Percentiles rank a stretch among this genome's conserved stretches.
Conservation (phyloP, 2,797 vertebrate species). For the Lophius americanus region DNA sequence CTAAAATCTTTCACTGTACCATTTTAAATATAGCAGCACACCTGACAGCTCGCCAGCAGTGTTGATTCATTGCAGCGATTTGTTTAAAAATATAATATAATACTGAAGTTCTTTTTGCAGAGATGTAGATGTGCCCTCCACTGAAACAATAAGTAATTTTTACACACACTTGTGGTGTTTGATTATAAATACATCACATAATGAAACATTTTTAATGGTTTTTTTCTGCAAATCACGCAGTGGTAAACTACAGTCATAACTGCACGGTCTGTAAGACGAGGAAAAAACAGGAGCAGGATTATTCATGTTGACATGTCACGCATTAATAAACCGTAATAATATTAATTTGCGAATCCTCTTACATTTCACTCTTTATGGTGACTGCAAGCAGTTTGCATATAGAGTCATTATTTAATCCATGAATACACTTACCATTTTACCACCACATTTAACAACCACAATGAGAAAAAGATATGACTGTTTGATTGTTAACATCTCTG, state of each 20-base stretch:
- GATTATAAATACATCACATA: constrained; percentile 9
- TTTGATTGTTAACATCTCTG: constrained; percentile 21
- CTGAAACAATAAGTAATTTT: constrained; percentile 33
- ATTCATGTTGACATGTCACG: constrained; percentile 25
- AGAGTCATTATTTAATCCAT: constrained; percentile 17
- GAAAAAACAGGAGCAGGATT: constrained; percentile 6
- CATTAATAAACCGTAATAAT: constrained; percentile 24
- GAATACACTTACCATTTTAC: constrained; percentile 8
- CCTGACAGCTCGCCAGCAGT: constrained; percentile 9
- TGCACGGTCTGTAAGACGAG: constrained; percentile 3
- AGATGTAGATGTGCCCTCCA: constrained; percentile 13
- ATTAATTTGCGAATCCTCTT: constrained; percentile 23
- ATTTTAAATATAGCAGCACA: constrained; percentile 13
- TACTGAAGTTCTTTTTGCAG: constrained; percentile 1
- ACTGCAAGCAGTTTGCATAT: constrained; percentile 8
- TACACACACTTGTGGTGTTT: constrained; percentile 17
- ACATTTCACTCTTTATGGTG: constrained; percentile 18
- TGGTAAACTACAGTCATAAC: constrained; percentile 2
- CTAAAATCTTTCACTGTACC: constrained; percentile 12
- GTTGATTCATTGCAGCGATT: constrained; percentile 15
- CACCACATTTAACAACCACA: constrained; percentile 26
- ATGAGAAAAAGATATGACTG: constrained; percentile 12
- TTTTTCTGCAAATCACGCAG: constrained; percentile 24
- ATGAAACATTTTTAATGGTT: constrained; percentile 36
- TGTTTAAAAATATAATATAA: constrained; percentile 19